Conservation (phyloP, 2,113 vertebrate species). For the Rhinogobius similis region DNA sequence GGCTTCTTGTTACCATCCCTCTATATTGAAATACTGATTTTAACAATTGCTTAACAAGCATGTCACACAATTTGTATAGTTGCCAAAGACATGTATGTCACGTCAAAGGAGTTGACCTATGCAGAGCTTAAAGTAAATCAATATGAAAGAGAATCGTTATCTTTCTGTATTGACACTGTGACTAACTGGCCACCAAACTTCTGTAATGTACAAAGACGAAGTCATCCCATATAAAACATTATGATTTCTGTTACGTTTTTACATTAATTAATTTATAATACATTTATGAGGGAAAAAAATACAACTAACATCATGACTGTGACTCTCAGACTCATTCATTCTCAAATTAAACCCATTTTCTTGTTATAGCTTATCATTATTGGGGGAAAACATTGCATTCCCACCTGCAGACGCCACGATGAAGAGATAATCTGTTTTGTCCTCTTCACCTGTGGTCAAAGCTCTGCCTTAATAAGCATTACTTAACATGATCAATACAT, state of each 20-base stretch:
- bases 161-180: background rate
- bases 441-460: background rate
- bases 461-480: background rate
- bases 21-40: background rate
- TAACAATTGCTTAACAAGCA: background rate
- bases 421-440: background rate
- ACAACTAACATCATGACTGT: too few relatives aligned
- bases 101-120: background rate
- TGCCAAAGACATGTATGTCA: background rate
- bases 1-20: constrained; percentile 29
- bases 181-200: background rate
- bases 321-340: too few relatives aligned
- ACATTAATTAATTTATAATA: too few relatives aligned
- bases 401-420: background rate
- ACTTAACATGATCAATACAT: background rate
- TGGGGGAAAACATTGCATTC: too few relatives aligned
- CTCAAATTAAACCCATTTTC: too few relatives aligned
- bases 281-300: too few relatives aligned
- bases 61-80: too few relatives aligned
- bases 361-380: too few relatives aligned
- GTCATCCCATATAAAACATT: too few relatives aligned
- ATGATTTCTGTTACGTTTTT: too few relatives aligned
- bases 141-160: background rate
- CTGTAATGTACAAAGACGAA: too few relatives aligned
- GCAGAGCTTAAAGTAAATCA: background rate